These are phyloP conservation scores for Novumbra hubbsi DNA, from an alignment of 2,797 vertebrate species.

Conservation along the genomic window DNA sequence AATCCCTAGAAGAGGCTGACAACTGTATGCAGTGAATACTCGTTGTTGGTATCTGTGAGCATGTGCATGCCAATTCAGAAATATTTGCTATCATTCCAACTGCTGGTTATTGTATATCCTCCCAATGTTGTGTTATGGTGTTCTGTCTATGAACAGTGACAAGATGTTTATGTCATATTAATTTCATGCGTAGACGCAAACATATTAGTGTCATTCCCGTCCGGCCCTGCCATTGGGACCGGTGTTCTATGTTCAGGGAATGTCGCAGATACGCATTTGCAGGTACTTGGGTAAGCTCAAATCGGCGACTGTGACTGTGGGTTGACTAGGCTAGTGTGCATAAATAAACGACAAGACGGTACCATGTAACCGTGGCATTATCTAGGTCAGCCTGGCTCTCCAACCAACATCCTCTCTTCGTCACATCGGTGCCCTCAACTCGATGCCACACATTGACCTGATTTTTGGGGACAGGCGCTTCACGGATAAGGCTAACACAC, in stretches of 20 bases:
- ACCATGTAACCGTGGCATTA: slow-evolving; percentile 40
- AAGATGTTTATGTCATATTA: background rate
- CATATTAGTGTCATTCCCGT: slow-evolving; percentile 6
- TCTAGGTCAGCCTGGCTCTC: slow-evolving; percentile 51
- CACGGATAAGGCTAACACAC: slow-evolving; percentile 14
- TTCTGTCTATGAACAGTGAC: background rate
- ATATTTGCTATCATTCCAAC: background rate
- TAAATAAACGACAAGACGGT: slow-evolving; percentile 44
- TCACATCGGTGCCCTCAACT: slow-evolving; percentile 26
- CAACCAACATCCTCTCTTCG: slow-evolving; percentile 25
- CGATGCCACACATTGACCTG: slow-evolving; percentile 52
- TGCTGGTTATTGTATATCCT: background rate
- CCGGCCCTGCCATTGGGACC: slow-evolving; percentile 16
- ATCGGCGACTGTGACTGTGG: slow-evolving; percentile 26
- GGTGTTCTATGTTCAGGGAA: slow-evolving; percentile 24
- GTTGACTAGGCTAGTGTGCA: slow-evolving; percentile 13
- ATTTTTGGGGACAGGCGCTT: slow-evolving; percentile 39
- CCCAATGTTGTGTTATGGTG: background rate
- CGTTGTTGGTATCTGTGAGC: background rate
- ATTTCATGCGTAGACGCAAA: background rate
- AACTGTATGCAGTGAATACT: background rate
- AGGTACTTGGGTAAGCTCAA: background rate
- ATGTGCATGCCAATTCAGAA: background rate
- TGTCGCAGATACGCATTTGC: slow-evolving; percentile 10
- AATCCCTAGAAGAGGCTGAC: background rate